phyloP scores from a whole-genome alignment of 2,797 vertebrate species.

The Benthosema pterotum region DNA sequence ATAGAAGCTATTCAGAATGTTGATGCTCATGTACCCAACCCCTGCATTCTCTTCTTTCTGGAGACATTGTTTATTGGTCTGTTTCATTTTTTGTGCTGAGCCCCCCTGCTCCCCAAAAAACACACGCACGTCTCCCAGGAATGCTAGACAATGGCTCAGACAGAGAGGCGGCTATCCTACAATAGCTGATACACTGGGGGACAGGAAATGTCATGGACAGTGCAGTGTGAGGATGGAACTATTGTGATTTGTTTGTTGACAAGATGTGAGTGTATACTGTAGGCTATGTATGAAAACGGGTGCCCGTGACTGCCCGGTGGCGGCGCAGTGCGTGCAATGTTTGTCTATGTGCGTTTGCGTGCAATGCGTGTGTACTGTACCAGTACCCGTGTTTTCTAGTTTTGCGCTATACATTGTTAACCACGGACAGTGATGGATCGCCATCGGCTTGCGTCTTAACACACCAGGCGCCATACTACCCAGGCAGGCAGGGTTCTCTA shows the following conservation, averaged over 20 bases:
- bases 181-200: constrained; percentile 19
- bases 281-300: too few relatives aligned
- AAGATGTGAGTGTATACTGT: too few relatives aligned
- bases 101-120: constrained; percentile 28
- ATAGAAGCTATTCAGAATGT: constrained; percentile 44
- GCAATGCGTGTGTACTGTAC: neutral
- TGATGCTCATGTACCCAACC: constrained; percentile 25
- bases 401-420: constrained; percentile 3
- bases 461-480: constrained; percentile 24
- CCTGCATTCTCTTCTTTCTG: constrained; percentile 20
- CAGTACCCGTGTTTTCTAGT: neutral
- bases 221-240: neutral
- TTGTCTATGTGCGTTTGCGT: neutral
- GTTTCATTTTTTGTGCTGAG: constrained; percentile 41
- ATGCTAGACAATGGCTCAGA: constrained; percentile 12
- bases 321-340: neutral
- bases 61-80: constrained; percentile 36
- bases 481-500: constrained; percentile 32
- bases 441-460: neutral
- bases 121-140: constrained; percentile 30
- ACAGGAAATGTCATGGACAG: constrained; percentile 22
- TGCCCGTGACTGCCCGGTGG: neutral
- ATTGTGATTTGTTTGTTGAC: neutral
- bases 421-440: constrained; percentile 12
- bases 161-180: constrained; percentile 19